Evolutionary conservation across 2,113 vertebrate genomes (phyloP).

Genomic region (Pipa parva): DNA sequence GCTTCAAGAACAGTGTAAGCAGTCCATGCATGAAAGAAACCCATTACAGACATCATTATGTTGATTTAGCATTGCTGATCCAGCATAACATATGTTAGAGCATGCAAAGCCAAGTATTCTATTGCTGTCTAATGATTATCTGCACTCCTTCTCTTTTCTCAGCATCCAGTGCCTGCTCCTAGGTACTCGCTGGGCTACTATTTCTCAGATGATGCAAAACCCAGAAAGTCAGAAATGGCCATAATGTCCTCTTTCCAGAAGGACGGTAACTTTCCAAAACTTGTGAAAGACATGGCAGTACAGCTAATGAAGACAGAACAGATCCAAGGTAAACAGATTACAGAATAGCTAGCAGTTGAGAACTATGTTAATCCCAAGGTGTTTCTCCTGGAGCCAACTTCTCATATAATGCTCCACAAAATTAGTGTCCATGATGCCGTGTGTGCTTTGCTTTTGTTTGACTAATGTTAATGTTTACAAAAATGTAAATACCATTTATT

Average conservation of each 20-base stretch:
- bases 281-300: slow-evolving; percentile 55
- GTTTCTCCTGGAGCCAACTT: slow-evolving; percentile 4
- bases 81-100: slow-evolving; percentile 30
- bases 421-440: too few species aligned
- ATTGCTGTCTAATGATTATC: not conserved
- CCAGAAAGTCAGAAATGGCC: slow-evolving; percentile 56
- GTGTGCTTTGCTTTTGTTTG: too few species aligned
- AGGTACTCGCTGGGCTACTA: slow-evolving; percentile 42
- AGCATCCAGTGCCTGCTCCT: slow-evolving; percentile 39
- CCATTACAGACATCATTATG: slow-evolving; percentile 36
- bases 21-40: slow-evolving; percentile 18
- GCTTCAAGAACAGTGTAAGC: slow-evolving; percentile 17
- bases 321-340: slow-evolving; percentile 29
- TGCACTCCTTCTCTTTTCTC: slow-evolving; percentile 5
- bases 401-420: too few species aligned
- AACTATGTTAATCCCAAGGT: not conserved
- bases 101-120: slow-evolving; percentile 19
- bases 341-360: not conserved
- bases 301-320: slow-evolving; percentile 51
- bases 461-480: too few species aligned
- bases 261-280: slow-evolving; percentile 54
- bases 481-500: too few species aligned
- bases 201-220: slow-evolving; percentile 45
- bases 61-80: slow-evolving; percentile 30
- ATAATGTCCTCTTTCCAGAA: slow-evolving; percentile 59